phyloP scores from a whole-genome alignment of 2,113 vertebrate species.

The Butastur rufipennis region DNA sequence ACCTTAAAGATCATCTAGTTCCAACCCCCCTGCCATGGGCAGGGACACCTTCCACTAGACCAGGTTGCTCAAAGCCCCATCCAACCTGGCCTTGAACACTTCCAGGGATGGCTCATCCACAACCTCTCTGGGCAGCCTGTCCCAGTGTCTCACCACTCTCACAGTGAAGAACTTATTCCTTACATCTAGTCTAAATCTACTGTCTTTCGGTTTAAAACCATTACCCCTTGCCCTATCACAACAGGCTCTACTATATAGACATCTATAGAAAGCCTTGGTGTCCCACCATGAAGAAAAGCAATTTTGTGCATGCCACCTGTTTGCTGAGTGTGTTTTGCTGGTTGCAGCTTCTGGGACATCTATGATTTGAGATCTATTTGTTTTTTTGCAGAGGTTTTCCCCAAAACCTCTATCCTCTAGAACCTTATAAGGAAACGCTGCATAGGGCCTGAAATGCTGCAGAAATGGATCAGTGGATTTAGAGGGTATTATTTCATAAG shows the following conservation, averaged over 20 bases:
- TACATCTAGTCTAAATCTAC: not conserved
- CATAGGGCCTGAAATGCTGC: not conserved
- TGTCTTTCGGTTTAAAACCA: not conserved
- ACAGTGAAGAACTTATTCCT: not conserved
- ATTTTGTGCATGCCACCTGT: not conserved
- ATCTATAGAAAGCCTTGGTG: not conserved
- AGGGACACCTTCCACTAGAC: not conserved
- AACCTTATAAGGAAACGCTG: not conserved
- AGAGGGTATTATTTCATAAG: not conserved
- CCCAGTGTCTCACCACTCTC: not conserved
- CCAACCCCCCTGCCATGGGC: no score
- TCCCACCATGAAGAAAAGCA: not conserved
- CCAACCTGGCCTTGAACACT: not conserved
- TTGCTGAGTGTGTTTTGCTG: not conserved
- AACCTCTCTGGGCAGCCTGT: not conserved
- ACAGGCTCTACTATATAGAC: not conserved
- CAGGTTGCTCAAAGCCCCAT: not conserved
- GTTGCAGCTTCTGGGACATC: not conserved
- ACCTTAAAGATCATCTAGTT: no score
- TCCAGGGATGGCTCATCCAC: not conserved
- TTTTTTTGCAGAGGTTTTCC: not conserved
- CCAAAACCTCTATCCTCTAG: not conserved
- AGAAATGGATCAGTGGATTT: not conserved
- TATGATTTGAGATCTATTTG: not conserved
- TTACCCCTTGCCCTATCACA: not conserved